These are phyloP conservation scores for Alviniconcha marisindica DNA, from an alignment of 1,140 invertebrate species.

Conservation along the genomic window DNA sequence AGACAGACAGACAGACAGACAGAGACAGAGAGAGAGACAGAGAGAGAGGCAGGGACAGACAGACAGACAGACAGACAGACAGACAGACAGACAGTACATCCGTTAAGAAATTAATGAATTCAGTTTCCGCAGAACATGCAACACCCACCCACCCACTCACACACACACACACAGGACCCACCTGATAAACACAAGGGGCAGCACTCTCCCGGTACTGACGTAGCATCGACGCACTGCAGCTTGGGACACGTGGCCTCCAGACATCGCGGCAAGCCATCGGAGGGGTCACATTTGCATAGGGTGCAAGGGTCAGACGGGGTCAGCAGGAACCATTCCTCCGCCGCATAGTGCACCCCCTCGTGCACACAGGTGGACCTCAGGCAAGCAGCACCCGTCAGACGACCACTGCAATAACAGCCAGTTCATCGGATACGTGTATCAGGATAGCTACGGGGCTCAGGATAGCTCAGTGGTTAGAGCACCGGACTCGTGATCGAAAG, in stretches of 20 bases:
- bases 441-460: too few species aligned
- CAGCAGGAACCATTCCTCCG: slow-evolving; percentile 31
- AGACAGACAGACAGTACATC: too few species aligned
- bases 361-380: background rate
- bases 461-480: too few species aligned
- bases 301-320: slow-evolving; percentile 33
- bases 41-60: background rate
- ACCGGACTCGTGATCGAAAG: too few species aligned
- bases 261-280: slow-evolving; percentile 10
- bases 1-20: background rate
- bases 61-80: background rate
- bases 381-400: slow-evolving; percentile 25
- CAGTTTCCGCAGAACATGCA: background rate
- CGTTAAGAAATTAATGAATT: too few species aligned
- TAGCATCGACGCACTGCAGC: background rate
- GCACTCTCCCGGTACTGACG: background rate
- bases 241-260: slow-evolving; percentile 1
- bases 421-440: too few species aligned
- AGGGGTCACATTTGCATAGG: slow-evolving; percentile 27
- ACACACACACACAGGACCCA: background rate
- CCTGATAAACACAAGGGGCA: slow-evolving; percentile 18
- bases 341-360: slow-evolving; percentile 27
- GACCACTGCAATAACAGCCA: slow-evolving; percentile 14
- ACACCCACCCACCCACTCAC: background rate
- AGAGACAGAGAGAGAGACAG: background rate